Base-by-base conservation (phyloP, 2,113 vertebrate species). In the Piaya cayana region DNA sequence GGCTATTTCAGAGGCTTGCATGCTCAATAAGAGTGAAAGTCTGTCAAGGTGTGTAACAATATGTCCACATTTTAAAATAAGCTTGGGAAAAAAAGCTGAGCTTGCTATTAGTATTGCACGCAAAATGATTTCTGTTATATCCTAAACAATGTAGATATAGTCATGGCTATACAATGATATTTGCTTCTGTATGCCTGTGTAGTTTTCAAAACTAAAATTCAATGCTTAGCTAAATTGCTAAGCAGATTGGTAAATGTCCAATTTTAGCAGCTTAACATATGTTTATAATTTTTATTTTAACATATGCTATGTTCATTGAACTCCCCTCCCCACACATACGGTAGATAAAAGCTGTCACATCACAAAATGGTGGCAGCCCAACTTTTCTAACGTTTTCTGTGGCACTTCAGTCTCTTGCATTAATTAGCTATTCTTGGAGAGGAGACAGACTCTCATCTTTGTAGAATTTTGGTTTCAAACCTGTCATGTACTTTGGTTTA, bases 261-360 rank as follows among this genome's bases (percentile, higher is more conserved):
- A 96, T 96, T 97, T 97, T 97, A 97, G 96, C 93, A 96, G 90
- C 83, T 71, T 93, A 92, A 56, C 94, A 96, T 97, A 96, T 97
- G 95, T 95, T 97, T 96, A 90, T 97, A 62, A 90, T 92, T 96
- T 97, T 96, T 96, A 87, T 96, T 97, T 96, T 92, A 95, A 89
- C 92, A 96, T 96, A 97, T 97, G 95, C 62, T 96, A 74, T 93
- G 91, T 88, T 96, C 85, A 91, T 96, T 93, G 92, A 96, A 96
- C 94, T 95, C 91, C 84, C 95, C 90, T 96, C 92, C 82, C 93
- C 76, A 93, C 95, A 94, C 96, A 97, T 96, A 94, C 88, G 83
- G 93, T 95, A 90, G 87, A 94, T 92, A 94, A 93, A 95, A 95
- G 86, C 91, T 96, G 93, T 95, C 96, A 96, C 80, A 97, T 96